Conservation (phyloP, 2,113 vertebrate genomes). For the Corythoichthys intestinalis region DNA sequence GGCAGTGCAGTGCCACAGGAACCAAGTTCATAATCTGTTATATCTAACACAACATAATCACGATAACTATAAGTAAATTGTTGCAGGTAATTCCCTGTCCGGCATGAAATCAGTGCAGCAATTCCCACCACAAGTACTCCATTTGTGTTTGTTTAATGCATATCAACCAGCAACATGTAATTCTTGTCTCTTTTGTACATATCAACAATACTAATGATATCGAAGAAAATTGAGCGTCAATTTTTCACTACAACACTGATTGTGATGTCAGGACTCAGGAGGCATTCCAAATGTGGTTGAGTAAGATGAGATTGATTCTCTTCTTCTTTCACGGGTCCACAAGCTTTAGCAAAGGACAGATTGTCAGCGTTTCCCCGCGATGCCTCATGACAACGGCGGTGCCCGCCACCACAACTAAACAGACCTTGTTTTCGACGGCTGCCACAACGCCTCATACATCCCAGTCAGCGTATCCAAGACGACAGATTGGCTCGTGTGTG, state of each 20-base stretch:
- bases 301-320: neutral
- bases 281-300: neutral
- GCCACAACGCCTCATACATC: constrained; percentile 56
- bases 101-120: neutral
- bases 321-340: constrained; percentile 4
- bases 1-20: too few relatives aligned
- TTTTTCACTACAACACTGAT: neutral
- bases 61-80: too few relatives aligned
- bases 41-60: too few relatives aligned
- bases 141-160: neutral
- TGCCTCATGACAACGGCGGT: constrained; percentile 54
- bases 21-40: too few relatives aligned
- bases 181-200: neutral
- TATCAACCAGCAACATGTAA: neutral
- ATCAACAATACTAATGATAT: neutral
- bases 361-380: constrained; percentile 37
- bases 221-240: neutral
- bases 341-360: constrained; percentile 37
- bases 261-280: constrained; percentile 4
- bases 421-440: constrained; percentile 55
- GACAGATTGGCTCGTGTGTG: constrained; percentile 58
- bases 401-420: constrained; percentile 53
- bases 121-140: neutral
- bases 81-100: too few relatives aligned
- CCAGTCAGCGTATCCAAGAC: constrained; percentile 54